Base-by-base conservation (phyloP, 2,888 invertebrate species). In the Callinectes sapidus region DNA sequence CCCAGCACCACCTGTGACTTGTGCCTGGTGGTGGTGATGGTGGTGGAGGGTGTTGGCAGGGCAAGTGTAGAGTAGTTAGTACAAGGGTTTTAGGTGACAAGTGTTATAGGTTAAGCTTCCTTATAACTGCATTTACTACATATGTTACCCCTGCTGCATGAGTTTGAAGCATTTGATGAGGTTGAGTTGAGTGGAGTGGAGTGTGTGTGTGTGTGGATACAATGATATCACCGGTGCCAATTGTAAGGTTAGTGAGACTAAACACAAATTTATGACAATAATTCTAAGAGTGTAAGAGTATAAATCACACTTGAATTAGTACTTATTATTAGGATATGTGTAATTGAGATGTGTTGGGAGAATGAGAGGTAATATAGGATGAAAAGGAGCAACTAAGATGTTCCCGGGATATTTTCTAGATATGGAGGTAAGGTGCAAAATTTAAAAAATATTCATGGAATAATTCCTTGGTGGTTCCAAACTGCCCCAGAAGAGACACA, bases 161-260 rank as follows among this genome's bases (percentile, higher is more conserved):
- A 28, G 16, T 71, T 28, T 8, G n/a, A 71, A 13, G 71, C 28
- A 35, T 61, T 86, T 23, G 16, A 42, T 42, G 10, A 71, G n/a
- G 23, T 28, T 5, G 16, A 39, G 16, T 86, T 39, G 8, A 35
- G n/a, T n/a, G n/a, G n/a, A n/a, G n/a, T n/a, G n/a, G n/a, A n/a
- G n/a, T n/a, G n/a, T 39, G 10, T 10, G 35, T 39, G 2, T 86
- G 39, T 48, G 42, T 35, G 35, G 10, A 10, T 88, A 18, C n/a
- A 18, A 61, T 48, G 14, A 89, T 86, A 86, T 86, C 23, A 35
- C 42, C 42, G 86, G 86, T 86, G 39, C 86, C 86, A 71, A 28
- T 71, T 71, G 5, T 6, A 71, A 71, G 71, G 71, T 71, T 71
- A 71, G 71, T 71, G 71, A 71, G 13, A 28, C 6, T 13, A 5